Evolutionary conservation across 1,140 invertebrate species (phyloP), one percentile per base, ranked within the genome.

Genomic region (Apis florea): DNA sequence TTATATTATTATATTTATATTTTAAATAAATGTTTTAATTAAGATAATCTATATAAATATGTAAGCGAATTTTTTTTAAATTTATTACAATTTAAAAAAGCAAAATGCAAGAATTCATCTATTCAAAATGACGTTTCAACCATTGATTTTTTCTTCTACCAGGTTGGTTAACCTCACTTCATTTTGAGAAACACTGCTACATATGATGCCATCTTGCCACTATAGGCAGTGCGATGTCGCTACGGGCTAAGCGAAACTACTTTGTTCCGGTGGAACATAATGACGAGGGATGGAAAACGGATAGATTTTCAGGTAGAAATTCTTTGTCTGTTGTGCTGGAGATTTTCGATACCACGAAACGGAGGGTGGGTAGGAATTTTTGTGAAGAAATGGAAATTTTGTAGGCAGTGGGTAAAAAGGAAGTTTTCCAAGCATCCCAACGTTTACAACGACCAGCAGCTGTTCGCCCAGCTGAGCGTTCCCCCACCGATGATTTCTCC

Each of bases 401-500:
- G 63, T 56, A 0, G 24, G 8, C 12, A 26, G 17, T 15, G 59
- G 58, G 49, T 56, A 82, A 82, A 84, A 66, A 84, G 61, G 58
- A 53, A 68, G 40, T 49, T 68, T 79, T 77, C 73, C 74, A 83
- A 83, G 73, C 69, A 10, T 76, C 51, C 49, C 56, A 56, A 24
- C 56, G 19, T 63, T 67, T 63, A 77, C 56, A 63, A n/a, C 56
- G 56, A 54, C 74, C 75, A 87, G 86, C 87, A 88, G 87, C 87
- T 88, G 87, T 88, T 88, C 86, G 84, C 61, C 84, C 87, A 88
- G 84, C 87, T 89, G 87, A 89, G 82, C 84, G 83, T 69, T 79
- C 61, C 63, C 86, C 83, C 81, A 75, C 76, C 72, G 49, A n/a
- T 19, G 56, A 68, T 53, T 56, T 17, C 47, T 31, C 13, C 5